Evolutionary conservation across 1,140 invertebrate species (phyloP), one percentile per base, ranked within the genome.

Genomic region (Papilio glaucus): DNA sequence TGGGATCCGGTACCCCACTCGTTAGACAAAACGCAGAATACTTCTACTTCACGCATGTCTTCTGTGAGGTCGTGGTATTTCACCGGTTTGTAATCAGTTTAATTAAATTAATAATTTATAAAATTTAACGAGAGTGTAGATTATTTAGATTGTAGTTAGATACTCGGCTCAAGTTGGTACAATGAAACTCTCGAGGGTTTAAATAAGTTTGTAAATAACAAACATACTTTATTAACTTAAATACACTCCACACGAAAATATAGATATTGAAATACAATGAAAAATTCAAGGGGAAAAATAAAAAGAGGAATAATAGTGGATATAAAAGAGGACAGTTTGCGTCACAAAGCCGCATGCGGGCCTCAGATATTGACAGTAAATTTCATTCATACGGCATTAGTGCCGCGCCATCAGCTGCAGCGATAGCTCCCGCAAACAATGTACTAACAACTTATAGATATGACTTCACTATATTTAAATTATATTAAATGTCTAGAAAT

Each of bases 311-410:
- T 86, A 88, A 90, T 89, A 80, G 85, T 77, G 82, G 86, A 79
- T 85, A 89, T 90, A 90, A 90, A 90, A 89, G 85, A 85, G 90
- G 86, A 85, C 83, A 90, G 87, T 89, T 87, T 87, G 86, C 86
- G 86, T 90, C 87, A 92, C 90, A 92, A 91, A 92, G 89, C 90
- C 89, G 86, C 88, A 91, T 91, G 88, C 90, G 90, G 90, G 89
- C 88, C 82, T 83, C 89, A 87, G 90, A 91, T 92, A 92, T 92
- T 92, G 90, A 92, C 90, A 92, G 89, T 92, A 92, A 92, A 92
- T 92, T 92, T 91, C 88, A 92, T 92, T 92, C 90, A 92, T 92
- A 89, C 87, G 83, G 87, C 88, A 90, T 92, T 92, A 92, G 89
- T 92, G 88, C 85, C 88, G 89, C 87, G 78, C 90, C 90, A 92